Percentiles rank a stretch among this genome's conserved stretches.
These are phyloP conservation scores for Hephaestus fuliginosus DNA, from an alignment of 2,797 vertebrate species.

Conservation along the genomic window DNA sequence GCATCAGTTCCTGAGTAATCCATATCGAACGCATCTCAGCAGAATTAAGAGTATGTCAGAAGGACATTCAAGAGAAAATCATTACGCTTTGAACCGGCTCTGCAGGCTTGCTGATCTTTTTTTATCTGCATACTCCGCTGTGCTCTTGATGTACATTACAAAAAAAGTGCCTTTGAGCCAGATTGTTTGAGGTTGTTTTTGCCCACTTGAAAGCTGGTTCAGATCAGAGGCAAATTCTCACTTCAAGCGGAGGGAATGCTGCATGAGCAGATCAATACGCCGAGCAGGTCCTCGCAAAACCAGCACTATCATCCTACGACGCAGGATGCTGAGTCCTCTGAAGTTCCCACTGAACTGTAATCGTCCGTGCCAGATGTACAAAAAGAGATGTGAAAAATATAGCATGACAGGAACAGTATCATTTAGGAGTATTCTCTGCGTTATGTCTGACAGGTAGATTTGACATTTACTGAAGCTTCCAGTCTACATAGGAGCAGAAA, in stretches of 20 bases:
- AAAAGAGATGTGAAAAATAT: neutral
- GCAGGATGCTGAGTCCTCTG: conserved; percentile 47
- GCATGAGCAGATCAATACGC: conserved; percentile 69
- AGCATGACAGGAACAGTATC: neutral
- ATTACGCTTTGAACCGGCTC: conserved; percentile 33
- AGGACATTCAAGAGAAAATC: conserved; percentile 37
- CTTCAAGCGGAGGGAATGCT: conserved; percentile 56
- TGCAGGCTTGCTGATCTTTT: conserved; percentile 12
- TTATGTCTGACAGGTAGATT: neutral
- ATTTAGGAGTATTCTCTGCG: neutral
- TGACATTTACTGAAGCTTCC: neutral
- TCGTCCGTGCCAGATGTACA: conserved; percentile 20
- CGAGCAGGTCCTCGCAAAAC: conserved; percentile 24
- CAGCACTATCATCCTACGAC: conserved; percentile 36
- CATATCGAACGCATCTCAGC: conserved; percentile 23
- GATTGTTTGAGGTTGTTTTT: conserved; percentile 66
- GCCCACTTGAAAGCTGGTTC: conserved; percentile 61
- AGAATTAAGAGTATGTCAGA: conserved; percentile 42
- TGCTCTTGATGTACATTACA: conserved; percentile 44
- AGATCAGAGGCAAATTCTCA: conserved; percentile 63
- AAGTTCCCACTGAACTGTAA: conserved; percentile 42
- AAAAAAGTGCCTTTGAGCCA: conserved; percentile 55
- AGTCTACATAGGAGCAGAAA: neutral
- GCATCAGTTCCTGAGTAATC: conserved; percentile 34
- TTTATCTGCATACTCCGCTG: conserved; percentile 32